These are phyloP conservation scores for cattle (Bos taurus) DNA, from an alignment of 2,113 vertebrate species.

Conservation along the genomic window ARS-UCD2.0 NC_037349.1:52480501-52481000, in stretches of 20 bases:
- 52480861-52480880: neutral
- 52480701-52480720: neutral
- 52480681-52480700: neutral
- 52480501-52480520: neutral
- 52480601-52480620: neutral
- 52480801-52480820: neutral
- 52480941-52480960: neutral
- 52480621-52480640: neutral
- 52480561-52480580: neutral
- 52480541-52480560: neutral
- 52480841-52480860: neutral
- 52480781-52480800: neutral
- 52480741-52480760: neutral
- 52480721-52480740: neutral
- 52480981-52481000: neutral
- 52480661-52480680: neutral
- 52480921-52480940: neutral
- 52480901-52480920: neutral
- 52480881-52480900: neutral
- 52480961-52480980: neutral
- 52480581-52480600: neutral
- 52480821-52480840: neutral
- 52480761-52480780: neutral
- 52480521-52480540: conserved; percentile 18
- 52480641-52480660: neutral